Percentiles rank a stretch among this genome's conserved stretches.
Conservation (phyloP, 2,888 invertebrate genomes). For the Diploptera punctata region DNA sequence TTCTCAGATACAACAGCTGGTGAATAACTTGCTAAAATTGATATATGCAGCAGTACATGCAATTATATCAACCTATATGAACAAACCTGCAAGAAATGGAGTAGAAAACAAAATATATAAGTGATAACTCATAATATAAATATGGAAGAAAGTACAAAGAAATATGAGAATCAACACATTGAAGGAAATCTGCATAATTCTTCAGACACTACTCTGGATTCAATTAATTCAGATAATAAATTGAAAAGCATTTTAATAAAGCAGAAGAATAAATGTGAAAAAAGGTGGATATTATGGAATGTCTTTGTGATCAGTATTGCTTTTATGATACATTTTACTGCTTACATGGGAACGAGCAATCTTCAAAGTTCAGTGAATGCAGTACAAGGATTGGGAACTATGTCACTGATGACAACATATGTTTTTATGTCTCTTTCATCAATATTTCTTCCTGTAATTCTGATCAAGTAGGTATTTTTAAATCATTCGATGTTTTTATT, state of each 20-base stretch:
- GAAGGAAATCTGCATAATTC: no score
- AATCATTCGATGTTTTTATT: no score
- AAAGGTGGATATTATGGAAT: conserved; percentile 12
- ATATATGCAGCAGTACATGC: no score
- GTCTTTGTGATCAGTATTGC: conserved; percentile 57
- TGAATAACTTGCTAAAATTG: no score
- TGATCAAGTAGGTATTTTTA: conserved; percentile 60
- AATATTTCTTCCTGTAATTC: conserved; percentile 58
- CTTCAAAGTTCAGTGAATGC: conserved; percentile 63
- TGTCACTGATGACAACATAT: conserved; percentile 60
- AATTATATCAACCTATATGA: no score
- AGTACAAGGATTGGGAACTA: conserved; percentile 56
- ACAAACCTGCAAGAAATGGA: no score
- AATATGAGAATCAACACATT: no score
- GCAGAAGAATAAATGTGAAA: neutral
- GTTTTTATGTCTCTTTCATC: conserved; percentile 61
- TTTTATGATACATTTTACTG: conserved; percentile 71
- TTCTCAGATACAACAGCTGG: no score
- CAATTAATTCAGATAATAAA: neutral
- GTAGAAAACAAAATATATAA: no score
- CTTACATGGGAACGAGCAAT: conserved; percentile 62
- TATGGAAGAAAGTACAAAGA: no score
- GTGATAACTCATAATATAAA: no score
- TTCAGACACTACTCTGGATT: neutral
- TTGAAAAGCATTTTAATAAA: neutral